These are phyloP conservation scores for Eulemur albifrons DNA, from an alignment of 2,797 vertebrate genomes.

Conservation along the genomic window DNA sequence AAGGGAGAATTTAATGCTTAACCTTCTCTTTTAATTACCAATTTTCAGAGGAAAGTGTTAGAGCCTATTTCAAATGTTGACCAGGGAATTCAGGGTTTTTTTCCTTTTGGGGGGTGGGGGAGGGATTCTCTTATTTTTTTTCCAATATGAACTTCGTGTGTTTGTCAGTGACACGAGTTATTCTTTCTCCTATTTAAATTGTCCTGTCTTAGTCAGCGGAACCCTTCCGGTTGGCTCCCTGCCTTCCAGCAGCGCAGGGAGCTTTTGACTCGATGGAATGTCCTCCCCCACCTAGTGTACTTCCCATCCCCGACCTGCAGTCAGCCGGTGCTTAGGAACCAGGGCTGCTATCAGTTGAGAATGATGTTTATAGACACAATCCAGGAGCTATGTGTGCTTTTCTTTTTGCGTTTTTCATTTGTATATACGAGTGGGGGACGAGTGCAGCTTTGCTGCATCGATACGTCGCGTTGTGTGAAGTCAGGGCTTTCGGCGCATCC, in stretches of 20 bases:
- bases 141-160: background rate
- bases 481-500: too few relatives aligned
- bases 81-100: background rate
- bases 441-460: too few relatives aligned
- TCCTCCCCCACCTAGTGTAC: background rate
- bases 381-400: fast-evolving
- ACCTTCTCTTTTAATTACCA: background rate
- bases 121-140: background rate
- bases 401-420: too few relatives aligned
- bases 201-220: background rate
- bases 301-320: background rate
- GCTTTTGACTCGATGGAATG: background rate
- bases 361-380: background rate
- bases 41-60: background rate
- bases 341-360: background rate
- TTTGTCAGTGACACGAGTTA: background rate
- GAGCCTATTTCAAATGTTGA: background rate
- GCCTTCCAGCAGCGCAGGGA: background rate
- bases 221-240: background rate
- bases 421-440: too few relatives aligned
- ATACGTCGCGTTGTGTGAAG: too few relatives aligned
- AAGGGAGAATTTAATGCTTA: background rate
- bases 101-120: background rate
- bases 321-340: background rate
- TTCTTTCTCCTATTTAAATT: background rate